These are phyloP conservation scores for Anolis carolinensis DNA, from an alignment of 2,113 vertebrate genomes.

Conservation along the genomic window DNA sequence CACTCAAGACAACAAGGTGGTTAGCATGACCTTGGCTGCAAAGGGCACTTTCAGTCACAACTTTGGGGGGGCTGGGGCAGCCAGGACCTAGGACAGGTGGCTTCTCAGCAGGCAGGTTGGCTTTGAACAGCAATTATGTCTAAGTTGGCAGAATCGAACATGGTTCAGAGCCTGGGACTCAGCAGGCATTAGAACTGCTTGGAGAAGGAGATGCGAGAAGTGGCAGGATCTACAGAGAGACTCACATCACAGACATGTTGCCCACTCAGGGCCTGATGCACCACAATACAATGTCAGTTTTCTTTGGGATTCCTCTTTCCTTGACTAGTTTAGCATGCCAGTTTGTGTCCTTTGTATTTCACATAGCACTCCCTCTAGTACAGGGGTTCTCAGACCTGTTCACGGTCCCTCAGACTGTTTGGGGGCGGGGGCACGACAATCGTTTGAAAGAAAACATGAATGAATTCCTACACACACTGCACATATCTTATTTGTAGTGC, in stretches of 20 bases:
- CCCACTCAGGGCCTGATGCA: not conserved
- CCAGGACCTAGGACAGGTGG: slow-evolving; percentile 37
- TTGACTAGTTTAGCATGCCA: not conserved
- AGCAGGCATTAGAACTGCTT: slow-evolving; percentile 8
- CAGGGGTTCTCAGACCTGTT: too few relatives aligned
- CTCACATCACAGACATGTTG: not conserved
- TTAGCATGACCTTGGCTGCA: slow-evolving; percentile 21
- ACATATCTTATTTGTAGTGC: too few relatives aligned
- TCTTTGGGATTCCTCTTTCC: not conserved
- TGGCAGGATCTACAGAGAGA: slow-evolving; percentile 13
- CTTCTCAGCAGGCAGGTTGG: slow-evolving; percentile 28
- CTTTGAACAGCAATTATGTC: slow-evolving; percentile 26
- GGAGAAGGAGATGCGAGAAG: not conserved
- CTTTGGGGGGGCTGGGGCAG: not conserved
- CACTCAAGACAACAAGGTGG: not conserved
- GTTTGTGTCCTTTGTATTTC: not conserved
- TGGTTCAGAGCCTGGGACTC: slow-evolving; percentile 20
- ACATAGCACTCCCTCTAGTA: too few relatives aligned
- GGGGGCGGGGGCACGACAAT: too few relatives aligned
- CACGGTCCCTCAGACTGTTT: too few relatives aligned
- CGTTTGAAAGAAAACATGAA: too few relatives aligned
- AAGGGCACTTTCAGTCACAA: slow-evolving; percentile 3
- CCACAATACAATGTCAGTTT: not conserved
- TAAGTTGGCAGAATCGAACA: slow-evolving; percentile 21
- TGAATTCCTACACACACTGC: too few relatives aligned